Evolutionary conservation across 2,797 vertebrate genomes (phyloP), one percentile per base, ranked within the genome.

Genomic region (Sebastes cheni): DNA sequence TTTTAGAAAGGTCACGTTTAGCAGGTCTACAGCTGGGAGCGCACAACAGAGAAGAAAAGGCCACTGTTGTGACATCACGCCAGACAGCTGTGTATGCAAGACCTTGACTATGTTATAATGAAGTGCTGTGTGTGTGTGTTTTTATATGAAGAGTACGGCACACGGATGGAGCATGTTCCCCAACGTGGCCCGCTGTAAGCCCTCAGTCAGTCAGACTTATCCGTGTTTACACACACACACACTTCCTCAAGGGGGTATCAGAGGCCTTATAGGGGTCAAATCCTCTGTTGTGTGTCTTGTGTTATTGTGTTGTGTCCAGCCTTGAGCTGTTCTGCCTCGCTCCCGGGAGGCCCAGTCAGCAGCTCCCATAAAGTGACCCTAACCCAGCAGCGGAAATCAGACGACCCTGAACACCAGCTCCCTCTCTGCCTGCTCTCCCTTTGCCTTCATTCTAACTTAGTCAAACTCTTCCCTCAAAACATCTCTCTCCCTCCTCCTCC

Each of bases 1-100:
- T 84, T 84, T 90, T 18, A 69, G 54, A 80, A 88, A 83, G 77
- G 86, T 88, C 84, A n/a, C 13, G 32, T 76, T 83, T 55, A 80
- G 78, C 80, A 80, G 78, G 71, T 84, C 83, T 58, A 14, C 9
- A 0, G 27, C 62, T 67, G 32, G 30, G 30, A 74, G 67, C 23
- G 16, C 75, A 42, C 46, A 64, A 54, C 42, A 72, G 29, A 71
- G 69, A 64, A 71, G 72, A 80, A 77, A 82, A 78, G 74, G 76
- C 32, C 68, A 67, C 55, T 42, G 75, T 30, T 74, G 67, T 73
- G 65, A 79, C 75, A 85, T 67, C 30, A 66, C 3, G 61, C 30
- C 80, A 39, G 32, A 62, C 62, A 56, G 71, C 67, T 65, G 75
- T 61, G 66, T 39, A 25, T 75, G 68, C 11, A 50, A 75, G 68